Evolutionary conservation across 1,140 invertebrate species (phyloP), one percentile per base, ranked within the genome.

Genomic region (Drosophila baimaii): DNA sequence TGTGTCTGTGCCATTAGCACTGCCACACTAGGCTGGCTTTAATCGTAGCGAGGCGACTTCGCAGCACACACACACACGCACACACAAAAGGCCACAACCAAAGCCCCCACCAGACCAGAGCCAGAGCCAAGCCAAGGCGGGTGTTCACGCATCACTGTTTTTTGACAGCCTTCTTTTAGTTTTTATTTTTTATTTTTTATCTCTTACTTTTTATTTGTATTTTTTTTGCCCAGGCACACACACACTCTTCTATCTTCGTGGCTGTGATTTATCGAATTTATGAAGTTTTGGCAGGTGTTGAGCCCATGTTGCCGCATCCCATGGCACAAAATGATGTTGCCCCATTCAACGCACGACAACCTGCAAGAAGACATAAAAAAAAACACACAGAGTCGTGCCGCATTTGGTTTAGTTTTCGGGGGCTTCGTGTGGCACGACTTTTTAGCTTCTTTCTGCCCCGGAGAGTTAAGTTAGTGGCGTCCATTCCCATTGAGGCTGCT

Each of bases 81-180:
- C n/a, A n/a, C n/a, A n/a, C n/a, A 25, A 29, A 41, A 68, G 25
- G 19, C 23, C 29, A n/a, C 19, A 27, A 27, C 15, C 17, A 39
- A 66, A 19, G n/a, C 29, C 17, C n/a, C n/a, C n/a, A n/a, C n/a
- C n/a, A n/a, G n/a, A n/a, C n/a, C 9, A 15, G 12, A 37, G 17
- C 49, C 27, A 8, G 13, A 5, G 29, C 29, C 33, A 59, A 55
- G 39, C 62, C 52, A 63, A 41, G 65, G 75, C 79, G 83, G 83
- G 83, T 89, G 83, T 88, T 61, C 58, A 88, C 84, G 83, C 84
- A 88, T 83, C 79, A 88, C 49, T n/a, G 75, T 88, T 73, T 82
- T 86, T 86, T 88, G 83, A 82, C 83, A 88, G 71, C 66, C 74
- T 76, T 84, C 78, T 69, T 72, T 55, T 43, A 8, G n/a, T 85